Percentiles rank a stretch among this genome's conserved stretches.
phyloP scores from a whole-genome alignment of 1,140 invertebrate species.

The Cataglyphis hispanica region DNA sequence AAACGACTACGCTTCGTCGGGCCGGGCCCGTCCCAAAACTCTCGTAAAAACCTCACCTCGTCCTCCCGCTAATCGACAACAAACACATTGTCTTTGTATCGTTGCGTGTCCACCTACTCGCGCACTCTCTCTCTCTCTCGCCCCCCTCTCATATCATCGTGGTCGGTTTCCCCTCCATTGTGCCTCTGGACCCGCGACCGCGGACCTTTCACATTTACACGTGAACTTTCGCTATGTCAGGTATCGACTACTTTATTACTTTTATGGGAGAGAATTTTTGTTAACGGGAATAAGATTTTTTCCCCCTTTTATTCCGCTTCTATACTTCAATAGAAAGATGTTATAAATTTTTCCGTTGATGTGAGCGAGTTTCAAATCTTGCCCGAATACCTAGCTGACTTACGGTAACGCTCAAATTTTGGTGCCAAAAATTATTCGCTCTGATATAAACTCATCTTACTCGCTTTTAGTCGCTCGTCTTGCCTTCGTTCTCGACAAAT shows the following conservation, averaged over 20 bases:
- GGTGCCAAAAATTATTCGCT: too few relatives aligned
- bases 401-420: too few relatives aligned
- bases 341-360: too few relatives aligned
- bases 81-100: conserved; percentile 77
- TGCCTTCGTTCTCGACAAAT: too few relatives aligned
- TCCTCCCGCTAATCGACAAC: conserved; percentile 76
- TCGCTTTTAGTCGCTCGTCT: too few relatives aligned
- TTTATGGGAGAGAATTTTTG: background rate
- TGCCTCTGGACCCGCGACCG: background rate
- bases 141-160: conserved; percentile 34
- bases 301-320: too few relatives aligned
- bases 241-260: background rate
- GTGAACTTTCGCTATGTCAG: conserved; percentile 30
- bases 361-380: too few relatives aligned
- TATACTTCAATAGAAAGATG: too few relatives aligned
- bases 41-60: conserved; percentile 76
- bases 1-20: conserved; percentile 77
- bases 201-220: conserved; percentile 27
- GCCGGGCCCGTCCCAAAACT: conserved; percentile 58
- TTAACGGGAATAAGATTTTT: too few relatives aligned
- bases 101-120: conserved; percentile 63
- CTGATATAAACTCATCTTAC: too few relatives aligned
- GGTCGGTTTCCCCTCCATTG: conserved; percentile 3
- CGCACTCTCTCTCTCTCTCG: conserved; percentile 8
- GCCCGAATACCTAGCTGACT: too few relatives aligned